phyloP scores from a whole-genome alignment of 2,113 vertebrate genomes.

The human region DNA sequence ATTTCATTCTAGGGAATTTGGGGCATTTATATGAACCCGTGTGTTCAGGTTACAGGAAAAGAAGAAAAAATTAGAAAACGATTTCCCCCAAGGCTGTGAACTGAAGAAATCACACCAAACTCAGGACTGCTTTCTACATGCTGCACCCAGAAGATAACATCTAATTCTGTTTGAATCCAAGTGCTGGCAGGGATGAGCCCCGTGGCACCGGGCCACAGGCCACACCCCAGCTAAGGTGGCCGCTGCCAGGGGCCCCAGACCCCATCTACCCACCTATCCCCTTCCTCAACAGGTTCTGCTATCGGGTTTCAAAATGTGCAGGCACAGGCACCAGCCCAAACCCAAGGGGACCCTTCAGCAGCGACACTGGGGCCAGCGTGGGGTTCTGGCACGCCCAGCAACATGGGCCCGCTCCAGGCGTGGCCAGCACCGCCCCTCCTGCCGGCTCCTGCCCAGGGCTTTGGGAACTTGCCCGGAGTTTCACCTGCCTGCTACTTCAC shows the following conservation, averaged over 20 bases:
- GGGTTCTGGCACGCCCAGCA: not conserved
- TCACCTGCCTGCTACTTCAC: not conserved
- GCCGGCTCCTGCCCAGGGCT: not conserved
- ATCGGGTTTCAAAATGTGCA: fast-evolving
- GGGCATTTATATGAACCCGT: not conserved
- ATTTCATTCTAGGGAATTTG: not conserved
- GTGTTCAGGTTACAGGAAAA: not conserved
- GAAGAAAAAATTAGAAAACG: not conserved
- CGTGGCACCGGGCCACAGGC: not conserved
- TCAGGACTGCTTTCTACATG: not conserved
- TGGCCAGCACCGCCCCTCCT: fast-evolving
- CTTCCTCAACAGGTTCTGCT: not conserved
- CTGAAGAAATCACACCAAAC: not conserved
- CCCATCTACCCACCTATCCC: not conserved
- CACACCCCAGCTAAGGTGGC: not conserved
- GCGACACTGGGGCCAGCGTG: not conserved
- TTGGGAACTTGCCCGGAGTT: fast-evolving
- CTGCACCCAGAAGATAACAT: not conserved
- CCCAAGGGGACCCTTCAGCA: fast-evolving
- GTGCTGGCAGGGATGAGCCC: not conserved
- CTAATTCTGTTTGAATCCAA: not conserved
- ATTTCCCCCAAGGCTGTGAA: not conserved
- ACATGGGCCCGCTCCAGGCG: fast-evolving
- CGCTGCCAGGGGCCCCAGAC: not conserved
- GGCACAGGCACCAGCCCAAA: fast-evolving